Evolutionary conservation across 2,113 vertebrate species (phyloP).

Genomic region (Onychorhynchus coronatus): DNA sequence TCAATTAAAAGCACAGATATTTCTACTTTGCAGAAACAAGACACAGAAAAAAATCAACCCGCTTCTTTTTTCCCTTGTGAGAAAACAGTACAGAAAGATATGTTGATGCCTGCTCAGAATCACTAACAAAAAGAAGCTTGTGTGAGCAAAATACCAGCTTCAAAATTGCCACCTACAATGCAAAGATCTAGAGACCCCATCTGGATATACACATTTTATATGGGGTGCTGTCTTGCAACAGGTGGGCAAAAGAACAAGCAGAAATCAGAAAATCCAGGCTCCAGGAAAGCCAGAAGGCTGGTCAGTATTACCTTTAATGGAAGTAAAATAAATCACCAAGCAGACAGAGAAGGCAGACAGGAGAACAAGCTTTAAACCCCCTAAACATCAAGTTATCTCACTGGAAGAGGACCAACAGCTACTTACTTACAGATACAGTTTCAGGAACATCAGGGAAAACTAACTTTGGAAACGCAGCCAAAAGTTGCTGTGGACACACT

Average conservation of each 20-base stretch:
- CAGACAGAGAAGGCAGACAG: background rate
- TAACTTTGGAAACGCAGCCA: background rate
- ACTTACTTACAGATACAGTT: background rate
- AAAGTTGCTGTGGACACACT: background rate
- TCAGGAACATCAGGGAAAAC: background rate
- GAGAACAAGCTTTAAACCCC: background rate
- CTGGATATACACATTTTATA: background rate
- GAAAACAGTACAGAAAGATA: background rate
- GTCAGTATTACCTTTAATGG: background rate
- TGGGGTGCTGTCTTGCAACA: background rate
- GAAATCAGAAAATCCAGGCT: background rate
- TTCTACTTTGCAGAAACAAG: conserved; percentile 25
- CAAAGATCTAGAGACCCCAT: background rate
- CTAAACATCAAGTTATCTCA: background rate
- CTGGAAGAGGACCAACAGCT: background rate
- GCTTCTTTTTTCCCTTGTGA: conserved; percentile 5
- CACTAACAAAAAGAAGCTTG: background rate
- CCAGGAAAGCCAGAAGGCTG: background rate
- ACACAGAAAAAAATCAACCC: background rate
- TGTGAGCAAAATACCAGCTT: background rate
- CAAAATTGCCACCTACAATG: background rate
- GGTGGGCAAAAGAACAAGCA: background rate
- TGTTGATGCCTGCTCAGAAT: conserved; percentile 20
- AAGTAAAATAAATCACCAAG: background rate
- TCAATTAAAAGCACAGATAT: conserved; percentile 57